These are phyloP conservation scores for Alentia gelatinosa DNA, from an alignment of 2,888 invertebrate genomes.

Conservation along the genomic window DNA sequence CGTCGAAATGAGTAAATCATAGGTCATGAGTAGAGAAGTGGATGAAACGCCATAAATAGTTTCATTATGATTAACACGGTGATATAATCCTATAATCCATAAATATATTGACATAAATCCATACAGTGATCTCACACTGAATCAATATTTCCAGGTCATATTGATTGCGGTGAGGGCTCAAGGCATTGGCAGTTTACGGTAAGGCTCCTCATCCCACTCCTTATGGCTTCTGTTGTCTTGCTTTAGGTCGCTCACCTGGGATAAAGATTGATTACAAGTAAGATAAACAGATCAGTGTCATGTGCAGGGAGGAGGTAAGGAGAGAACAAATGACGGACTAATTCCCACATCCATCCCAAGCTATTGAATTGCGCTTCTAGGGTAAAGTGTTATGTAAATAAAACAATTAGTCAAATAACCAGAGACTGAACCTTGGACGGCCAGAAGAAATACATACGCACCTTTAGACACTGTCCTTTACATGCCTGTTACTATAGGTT, in stretches of 20 bases:
- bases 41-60: too few species aligned
- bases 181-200: background rate
- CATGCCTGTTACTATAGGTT: too few species aligned
- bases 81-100: too few species aligned
- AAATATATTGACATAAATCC: too few species aligned
- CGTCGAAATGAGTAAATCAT: too few species aligned
- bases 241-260: background rate
- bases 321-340: background rate
- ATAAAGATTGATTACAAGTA: slow-evolving; percentile 1
- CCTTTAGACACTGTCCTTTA: too few species aligned
- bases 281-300: slow-evolving; percentile 26
- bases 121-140: too few species aligned
- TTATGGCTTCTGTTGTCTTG: background rate
- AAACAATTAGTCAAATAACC: background rate
- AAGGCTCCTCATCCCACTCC: background rate
- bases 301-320: background rate
- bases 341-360: background rate
- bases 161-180: too few species aligned
- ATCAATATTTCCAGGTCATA: too few species aligned
- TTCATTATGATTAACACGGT: too few species aligned
- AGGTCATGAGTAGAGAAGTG: too few species aligned
- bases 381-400: background rate
- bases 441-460: background rate
- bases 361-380: background rate
- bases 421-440: background rate